Percentiles rank a stretch among this genome's conserved stretches.
phyloP scores from a whole-genome alignment of 2,113 vertebrate species.

The Calyptomena viridis region DNA sequence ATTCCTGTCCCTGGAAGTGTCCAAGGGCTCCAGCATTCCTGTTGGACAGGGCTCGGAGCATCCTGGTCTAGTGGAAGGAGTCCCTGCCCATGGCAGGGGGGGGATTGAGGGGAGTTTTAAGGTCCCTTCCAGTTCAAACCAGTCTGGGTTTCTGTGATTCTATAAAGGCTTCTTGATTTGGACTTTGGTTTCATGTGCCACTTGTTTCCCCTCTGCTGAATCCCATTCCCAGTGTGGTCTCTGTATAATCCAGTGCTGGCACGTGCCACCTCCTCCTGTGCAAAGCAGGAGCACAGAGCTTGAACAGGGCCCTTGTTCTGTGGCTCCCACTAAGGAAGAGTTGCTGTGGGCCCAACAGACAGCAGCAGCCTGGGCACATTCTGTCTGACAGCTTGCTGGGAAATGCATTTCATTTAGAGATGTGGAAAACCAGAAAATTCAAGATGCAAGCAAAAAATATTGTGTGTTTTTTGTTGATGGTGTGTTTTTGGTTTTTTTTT shows the following conservation, averaged over 20 bases:
- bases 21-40: too few relatives aligned
- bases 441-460: not conserved
- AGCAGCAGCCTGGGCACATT: not conserved
- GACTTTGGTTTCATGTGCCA: accelerated
- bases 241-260: not conserved
- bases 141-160: not conserved
- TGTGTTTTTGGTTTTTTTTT: not conserved
- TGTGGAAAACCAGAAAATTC: not conserved
- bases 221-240: accelerated
- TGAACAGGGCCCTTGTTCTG: not conserved
- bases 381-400: not conserved
- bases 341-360: not conserved
- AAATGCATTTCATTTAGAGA: not conserved
- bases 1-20: not conserved
- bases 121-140: not conserved
- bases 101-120: not conserved
- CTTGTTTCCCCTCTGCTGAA: not conserved
- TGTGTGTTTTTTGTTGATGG: too few relatives aligned
- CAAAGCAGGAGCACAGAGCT: not conserved
- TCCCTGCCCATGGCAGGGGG: not conserved
- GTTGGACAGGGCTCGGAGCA: not conserved
- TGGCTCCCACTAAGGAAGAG: not conserved
- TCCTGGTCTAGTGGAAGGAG: not conserved
- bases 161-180: not conserved
- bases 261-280: not conserved